Evolutionary conservation across 2,888 invertebrate genomes (phyloP).

Genomic region (Ecdyonurus torrentis): DNA sequence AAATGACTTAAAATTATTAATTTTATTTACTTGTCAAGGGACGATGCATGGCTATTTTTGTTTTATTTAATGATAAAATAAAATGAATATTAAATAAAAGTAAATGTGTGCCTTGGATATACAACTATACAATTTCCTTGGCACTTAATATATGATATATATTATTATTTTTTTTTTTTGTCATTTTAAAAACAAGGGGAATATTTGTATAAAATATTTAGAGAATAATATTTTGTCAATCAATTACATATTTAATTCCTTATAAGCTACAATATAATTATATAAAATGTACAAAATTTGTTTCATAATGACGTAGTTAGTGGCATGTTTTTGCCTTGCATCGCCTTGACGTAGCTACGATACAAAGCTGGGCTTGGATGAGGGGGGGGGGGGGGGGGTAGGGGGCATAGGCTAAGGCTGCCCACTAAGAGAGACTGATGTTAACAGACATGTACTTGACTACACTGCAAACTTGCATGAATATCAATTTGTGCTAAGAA

Average conservation of each 20-base stretch:
- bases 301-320: background rate
- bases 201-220: too few relatives aligned
- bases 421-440: background rate
- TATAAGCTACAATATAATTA: background rate
- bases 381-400: too few relatives aligned
- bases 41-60: background rate
- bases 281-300: background rate
- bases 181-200: too few relatives aligned
- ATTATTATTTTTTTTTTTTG: too few relatives aligned
- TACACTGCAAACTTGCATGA: too few relatives aligned
- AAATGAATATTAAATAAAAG: background rate
- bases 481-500: too few relatives aligned
- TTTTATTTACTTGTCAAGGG: background rate
- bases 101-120: too few relatives aligned
- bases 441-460: background rate
- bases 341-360: background rate
- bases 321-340: background rate
- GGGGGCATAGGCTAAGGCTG: background rate
- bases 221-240: too few relatives aligned
- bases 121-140: too few relatives aligned
- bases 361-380: background rate
- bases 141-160: too few relatives aligned
- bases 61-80: background rate
- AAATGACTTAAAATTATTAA: background rate
- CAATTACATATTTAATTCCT: too few relatives aligned